Evolutionary conservation across 1,140 invertebrate species (phyloP).

Genomic region (Rhyacophila brunnea): DNA sequence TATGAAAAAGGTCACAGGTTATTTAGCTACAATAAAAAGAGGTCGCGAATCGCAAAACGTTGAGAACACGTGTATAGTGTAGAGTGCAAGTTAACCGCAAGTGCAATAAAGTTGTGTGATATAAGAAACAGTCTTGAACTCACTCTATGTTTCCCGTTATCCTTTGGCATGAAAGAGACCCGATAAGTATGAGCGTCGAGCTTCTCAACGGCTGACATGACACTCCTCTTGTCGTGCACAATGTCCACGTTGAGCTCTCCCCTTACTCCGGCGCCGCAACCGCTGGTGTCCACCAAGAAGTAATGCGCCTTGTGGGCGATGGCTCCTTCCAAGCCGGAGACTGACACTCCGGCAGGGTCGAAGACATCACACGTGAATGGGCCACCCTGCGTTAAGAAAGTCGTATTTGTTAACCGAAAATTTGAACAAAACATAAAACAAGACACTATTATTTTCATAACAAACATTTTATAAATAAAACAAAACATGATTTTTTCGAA

Average conservation of each 20-base stretch:
- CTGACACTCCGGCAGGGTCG: constrained; percentile 86
- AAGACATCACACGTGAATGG: constrained; percentile 97
- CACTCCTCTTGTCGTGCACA: constrained; percentile 76
- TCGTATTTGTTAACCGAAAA: no score
- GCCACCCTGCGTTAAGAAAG: constrained; percentile 65
- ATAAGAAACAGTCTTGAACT: no score
- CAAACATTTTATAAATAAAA: no score
- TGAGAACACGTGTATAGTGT: no score
- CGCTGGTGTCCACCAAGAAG: constrained; percentile 73
- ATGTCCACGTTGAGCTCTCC: constrained; percentile 89
- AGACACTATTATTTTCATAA: no score
- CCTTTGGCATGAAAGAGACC: constrained; percentile 85
- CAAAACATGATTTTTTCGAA: no score
- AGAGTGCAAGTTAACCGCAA: no score
- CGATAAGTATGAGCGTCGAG: constrained; percentile 79
- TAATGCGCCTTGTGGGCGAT: constrained; percentile 73
- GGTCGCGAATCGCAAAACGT: no score
- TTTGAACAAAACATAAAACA: no score
- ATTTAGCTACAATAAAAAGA: no score
- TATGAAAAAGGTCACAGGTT: no score
- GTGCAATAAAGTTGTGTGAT: no score
- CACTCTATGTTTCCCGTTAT: constrained; percentile 86
- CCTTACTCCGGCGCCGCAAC: constrained; percentile 79
- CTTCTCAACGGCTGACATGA: constrained; percentile 83
- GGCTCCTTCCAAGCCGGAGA: constrained; percentile 72